Conservation (phyloP, 1,140 invertebrate genomes). For the Pseudomyrmex flavicornis region DNA sequence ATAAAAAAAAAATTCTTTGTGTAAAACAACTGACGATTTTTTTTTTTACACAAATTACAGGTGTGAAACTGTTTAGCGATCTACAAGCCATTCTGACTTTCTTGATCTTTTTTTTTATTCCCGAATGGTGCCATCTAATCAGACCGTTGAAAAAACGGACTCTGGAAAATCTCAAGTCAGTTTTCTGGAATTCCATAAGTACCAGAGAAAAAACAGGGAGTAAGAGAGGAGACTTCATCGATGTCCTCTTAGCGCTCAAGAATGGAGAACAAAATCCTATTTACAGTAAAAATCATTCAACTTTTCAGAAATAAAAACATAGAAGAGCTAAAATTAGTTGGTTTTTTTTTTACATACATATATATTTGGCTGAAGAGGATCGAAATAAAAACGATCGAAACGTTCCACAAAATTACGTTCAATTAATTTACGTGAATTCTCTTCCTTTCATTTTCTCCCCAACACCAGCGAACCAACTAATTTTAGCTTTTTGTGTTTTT, state of each 20-base stretch:
- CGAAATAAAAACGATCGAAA: too few relatives aligned
- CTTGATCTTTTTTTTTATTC: slow-evolving; percentile 75
- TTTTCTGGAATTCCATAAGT: slow-evolving; percentile 76
- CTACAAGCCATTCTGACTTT: slow-evolving; percentile 65
- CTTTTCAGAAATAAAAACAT: too few relatives aligned
- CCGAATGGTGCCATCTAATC: slow-evolving; percentile 64
- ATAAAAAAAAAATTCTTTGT: not conserved
- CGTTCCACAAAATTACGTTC: too few relatives aligned
- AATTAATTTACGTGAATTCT: too few relatives aligned
- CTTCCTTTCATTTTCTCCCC: too few relatives aligned
- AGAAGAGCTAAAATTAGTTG: too few relatives aligned
- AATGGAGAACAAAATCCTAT: slow-evolving; percentile 74
- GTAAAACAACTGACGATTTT: not conserved
- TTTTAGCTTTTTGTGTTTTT: too few relatives aligned
- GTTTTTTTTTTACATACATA: too few relatives aligned
- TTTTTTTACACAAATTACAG: slow-evolving; percentile 45
- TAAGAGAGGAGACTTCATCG: slow-evolving; percentile 76
- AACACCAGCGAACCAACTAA: too few relatives aligned
- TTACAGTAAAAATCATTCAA: slow-evolving; percentile 67
- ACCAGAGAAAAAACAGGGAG: slow-evolving; percentile 69
- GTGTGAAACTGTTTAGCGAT: slow-evolving; percentile 69
- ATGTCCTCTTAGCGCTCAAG: slow-evolving; percentile 74
- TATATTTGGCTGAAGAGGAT: too few relatives aligned
- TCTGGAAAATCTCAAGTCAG: not conserved
- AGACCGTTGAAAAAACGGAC: slow-evolving; percentile 32